phyloP scores from a whole-genome alignment of 2,797 vertebrate species.

The Crypturellus tataupa region DNA sequence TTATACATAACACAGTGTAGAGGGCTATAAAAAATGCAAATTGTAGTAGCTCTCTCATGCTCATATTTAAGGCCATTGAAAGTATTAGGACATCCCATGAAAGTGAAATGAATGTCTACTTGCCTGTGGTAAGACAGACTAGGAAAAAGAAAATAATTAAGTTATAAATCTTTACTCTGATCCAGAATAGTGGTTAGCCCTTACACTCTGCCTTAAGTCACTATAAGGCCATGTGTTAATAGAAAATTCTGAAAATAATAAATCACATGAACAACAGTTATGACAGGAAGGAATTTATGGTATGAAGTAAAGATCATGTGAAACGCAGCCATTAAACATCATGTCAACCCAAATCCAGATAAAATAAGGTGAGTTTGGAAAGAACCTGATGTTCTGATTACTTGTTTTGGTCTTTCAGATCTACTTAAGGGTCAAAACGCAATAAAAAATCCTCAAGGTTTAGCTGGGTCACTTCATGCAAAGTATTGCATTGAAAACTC shows the following conservation, averaged over 20 bases:
- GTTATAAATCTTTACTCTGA: conserved; percentile 16
- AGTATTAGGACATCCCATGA: background rate
- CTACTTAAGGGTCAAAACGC: background rate
- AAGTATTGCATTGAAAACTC: background rate
- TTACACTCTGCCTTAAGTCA: background rate
- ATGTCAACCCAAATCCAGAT: background rate
- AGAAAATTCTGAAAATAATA: background rate
- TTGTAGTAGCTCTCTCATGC: conserved; percentile 4
- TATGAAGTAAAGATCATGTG: background rate
- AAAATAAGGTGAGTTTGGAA: background rate
- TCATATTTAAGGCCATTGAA: conserved; percentile 24
- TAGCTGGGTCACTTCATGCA: background rate
- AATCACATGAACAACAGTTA: background rate
- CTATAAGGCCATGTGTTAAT: background rate
- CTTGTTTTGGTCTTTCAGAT: background rate
- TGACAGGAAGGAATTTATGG: background rate
- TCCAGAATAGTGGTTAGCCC: background rate
- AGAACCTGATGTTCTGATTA: background rate
- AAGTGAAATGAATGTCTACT: conserved; percentile 3
- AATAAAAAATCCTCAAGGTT: background rate
- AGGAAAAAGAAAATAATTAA: conserved; percentile 20
- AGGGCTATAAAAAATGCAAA: conserved; percentile 56
- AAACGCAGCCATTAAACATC: background rate
- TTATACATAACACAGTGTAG: conserved; percentile 51
- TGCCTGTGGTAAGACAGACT: background rate